phyloP scores from a whole-genome alignment of 2,797 vertebrate genomes.

The Pipistrellus pipistrellus region DNA sequence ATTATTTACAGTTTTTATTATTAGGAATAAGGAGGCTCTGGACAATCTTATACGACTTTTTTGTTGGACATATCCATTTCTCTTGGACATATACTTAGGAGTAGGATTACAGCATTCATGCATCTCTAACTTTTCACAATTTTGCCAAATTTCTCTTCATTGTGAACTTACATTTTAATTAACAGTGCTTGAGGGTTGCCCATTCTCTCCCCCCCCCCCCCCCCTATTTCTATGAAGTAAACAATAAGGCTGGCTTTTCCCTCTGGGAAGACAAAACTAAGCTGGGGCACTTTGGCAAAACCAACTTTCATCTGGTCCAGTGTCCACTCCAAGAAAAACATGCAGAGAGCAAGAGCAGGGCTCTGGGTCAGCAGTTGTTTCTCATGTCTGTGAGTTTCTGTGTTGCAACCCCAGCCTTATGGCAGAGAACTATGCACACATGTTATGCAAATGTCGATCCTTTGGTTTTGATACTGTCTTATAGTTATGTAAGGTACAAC shows the following conservation, averaged over 20 bases:
- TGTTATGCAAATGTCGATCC: conserved; percentile 32
- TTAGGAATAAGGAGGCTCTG: conserved; percentile 49
- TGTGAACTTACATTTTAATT: conserved; percentile 55
- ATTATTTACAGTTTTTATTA: conserved; percentile 36
- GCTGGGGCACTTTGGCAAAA: background rate
- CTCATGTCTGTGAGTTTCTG: background rate
- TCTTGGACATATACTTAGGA: background rate
- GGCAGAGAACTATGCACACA: background rate
- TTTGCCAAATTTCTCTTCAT: conserved; percentile 60
- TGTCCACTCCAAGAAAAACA: background rate
- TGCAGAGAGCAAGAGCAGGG: background rate
- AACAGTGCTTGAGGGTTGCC: background rate
- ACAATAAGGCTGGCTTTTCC: background rate
- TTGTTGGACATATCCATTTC: background rate
- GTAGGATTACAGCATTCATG: background rate
- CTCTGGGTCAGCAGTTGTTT: background rate
- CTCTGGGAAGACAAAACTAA: conserved; percentile 29
- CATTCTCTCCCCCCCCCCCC: conserved; percentile 37
- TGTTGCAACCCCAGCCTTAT: background rate
- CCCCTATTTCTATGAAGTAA: background rate
- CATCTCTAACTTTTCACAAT: conserved; percentile 55
- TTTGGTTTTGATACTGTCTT: conserved; percentile 56
- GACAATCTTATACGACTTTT: background rate
- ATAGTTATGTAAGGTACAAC: background rate
- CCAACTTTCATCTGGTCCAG: background rate